phyloP scores from a whole-genome alignment of 2,797 vertebrate species.

The Buceros bicornis region DNA sequence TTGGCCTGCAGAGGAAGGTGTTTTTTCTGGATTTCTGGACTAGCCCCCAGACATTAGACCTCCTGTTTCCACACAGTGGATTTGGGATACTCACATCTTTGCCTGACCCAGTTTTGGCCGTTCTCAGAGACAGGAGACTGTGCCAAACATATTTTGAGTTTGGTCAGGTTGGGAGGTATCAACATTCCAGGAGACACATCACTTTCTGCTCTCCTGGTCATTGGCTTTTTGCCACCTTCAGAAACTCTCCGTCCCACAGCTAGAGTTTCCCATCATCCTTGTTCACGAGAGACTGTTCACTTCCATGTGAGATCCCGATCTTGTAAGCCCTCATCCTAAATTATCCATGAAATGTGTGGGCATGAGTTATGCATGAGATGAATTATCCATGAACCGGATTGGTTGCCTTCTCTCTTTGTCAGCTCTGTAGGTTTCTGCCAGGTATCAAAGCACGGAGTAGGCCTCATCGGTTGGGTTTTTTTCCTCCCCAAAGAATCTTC shows the following conservation, averaged over 20 bases:
- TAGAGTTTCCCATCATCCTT: conserved; percentile 25
- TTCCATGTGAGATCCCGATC: conserved; percentile 58
- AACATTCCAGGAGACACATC: neutral
- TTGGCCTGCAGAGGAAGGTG: neutral
- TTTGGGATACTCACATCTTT: neutral
- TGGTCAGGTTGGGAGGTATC: neutral
- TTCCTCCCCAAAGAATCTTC: neutral
- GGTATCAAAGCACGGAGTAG: neutral
- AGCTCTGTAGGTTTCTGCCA: conserved; percentile 37
- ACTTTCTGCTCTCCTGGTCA: neutral
- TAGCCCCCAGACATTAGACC: neutral
- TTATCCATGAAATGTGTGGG: conserved; percentile 65
- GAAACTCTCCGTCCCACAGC: neutral
- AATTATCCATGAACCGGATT: conserved; percentile 59
- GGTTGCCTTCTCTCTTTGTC: conserved; percentile 42
- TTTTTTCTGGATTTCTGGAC: neutral
- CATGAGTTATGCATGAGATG: conserved; percentile 72
- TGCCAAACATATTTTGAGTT: neutral
- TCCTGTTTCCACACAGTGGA: neutral
- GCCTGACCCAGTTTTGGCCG: neutral
- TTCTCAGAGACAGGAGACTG: neutral
- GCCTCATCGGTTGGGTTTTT: neutral
- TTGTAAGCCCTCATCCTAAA: conserved; percentile 58
- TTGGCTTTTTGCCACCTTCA: neutral
- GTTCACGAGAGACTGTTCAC: conserved; percentile 9